Evolutionary conservation across 2,797 vertebrate genomes (phyloP), one percentile per base, ranked within the genome.

Genomic region (Aulostomus chinensis): DNA sequence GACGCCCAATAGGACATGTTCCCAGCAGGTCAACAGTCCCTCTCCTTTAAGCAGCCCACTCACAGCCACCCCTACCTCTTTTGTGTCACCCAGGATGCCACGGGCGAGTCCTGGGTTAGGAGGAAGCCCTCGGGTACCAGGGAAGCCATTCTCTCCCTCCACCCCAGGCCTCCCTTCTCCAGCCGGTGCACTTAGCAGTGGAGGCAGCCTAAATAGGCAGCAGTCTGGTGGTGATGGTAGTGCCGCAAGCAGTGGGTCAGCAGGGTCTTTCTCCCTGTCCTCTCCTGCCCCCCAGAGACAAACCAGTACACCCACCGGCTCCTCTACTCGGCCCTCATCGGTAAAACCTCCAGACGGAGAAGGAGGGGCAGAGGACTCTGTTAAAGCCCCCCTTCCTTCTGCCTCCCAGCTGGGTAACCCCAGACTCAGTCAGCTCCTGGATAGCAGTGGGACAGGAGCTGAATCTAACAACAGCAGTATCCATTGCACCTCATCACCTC

Each of bases 61-160:
- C 64, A 93, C 92, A 78, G 88, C 94, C 31, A 81, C 93, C 83
- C 91, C 94, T 62, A 90, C 94, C 55, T 96, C 94, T 49, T 96
- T 97, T 81, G 92, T 95, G 90, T 94, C 94, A 4, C 93, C 94
- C 9, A 91, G 94, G 84, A 92, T 92, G 81, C 92, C 91, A 43
- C 92, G 91, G 53, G 91, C 89, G 58, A 94, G 93, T 81, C 94
- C 96, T 14, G 94, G 94, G 34, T 75, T 92, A 58, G 90, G 91
- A 42, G 83, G 92, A 26, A 92, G 94, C 71, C 91, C 95, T 25
- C 87, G 93, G 25, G 83, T 90, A 35, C 89, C 93, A 14, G 91
- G 88, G 73, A 93, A 92, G 71, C 93, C 94, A 33, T 96, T 97
- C 79, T 94, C 95, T 32, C 94, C 94, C 58, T 89, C 94, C 45